These are phyloP conservation scores for Acleris emargana DNA, from an alignment of 2,888 invertebrate species.

Conservation along the genomic window DNA sequence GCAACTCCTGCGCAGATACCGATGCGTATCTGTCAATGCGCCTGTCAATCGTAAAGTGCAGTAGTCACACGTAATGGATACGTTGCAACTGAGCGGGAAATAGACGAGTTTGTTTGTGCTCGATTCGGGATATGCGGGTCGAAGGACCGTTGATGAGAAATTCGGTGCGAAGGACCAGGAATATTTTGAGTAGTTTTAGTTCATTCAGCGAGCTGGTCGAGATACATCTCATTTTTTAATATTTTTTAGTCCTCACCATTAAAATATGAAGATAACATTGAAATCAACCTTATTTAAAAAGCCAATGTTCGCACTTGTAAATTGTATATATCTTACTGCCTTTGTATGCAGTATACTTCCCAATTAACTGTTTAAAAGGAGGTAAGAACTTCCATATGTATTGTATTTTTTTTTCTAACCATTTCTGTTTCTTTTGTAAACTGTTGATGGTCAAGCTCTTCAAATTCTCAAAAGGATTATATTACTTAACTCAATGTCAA, in stretches of 20 bases:
- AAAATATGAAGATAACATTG: no score
- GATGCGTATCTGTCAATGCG: slow-evolving; percentile 12
- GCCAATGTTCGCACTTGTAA: no score
- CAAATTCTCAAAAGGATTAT: background rate
- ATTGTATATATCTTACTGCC: no score
- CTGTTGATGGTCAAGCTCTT: background rate
- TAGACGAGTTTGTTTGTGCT: background rate
- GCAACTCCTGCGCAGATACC: slow-evolving; percentile 1
- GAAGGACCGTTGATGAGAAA: background rate
- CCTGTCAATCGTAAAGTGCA: slow-evolving; percentile 26
- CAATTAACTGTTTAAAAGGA: no score
- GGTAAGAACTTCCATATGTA: no score
- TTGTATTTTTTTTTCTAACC: no score
- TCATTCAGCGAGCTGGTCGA: no score
- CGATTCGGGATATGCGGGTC: background rate
- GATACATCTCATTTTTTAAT: no score
- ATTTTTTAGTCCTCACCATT: no score
- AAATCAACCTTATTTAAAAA: no score
- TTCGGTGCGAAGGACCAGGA: background rate
- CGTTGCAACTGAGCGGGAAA: background rate
- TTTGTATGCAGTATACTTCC: no score
- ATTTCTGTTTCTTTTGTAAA: background rate
- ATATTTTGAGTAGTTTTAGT: background rate
- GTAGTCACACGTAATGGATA: slow-evolving; percentile 15
- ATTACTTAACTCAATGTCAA: background rate